Evolutionary conservation across 2,113 vertebrate species (phyloP).

Genomic region (Oncorhynchus masou): DNA sequence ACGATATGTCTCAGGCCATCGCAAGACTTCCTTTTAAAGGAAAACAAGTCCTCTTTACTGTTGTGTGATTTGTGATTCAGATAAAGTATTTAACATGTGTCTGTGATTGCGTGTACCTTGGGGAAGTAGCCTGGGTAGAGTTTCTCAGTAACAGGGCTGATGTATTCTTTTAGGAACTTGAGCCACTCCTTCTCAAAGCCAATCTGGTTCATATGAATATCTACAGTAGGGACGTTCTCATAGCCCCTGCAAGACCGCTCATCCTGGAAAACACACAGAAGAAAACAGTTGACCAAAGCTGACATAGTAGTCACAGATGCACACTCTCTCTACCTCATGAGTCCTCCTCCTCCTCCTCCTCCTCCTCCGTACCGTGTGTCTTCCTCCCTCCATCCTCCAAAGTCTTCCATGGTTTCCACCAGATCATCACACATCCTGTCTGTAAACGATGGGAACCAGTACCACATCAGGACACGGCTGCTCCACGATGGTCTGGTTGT

Average conservation of each 20-base stretch:
- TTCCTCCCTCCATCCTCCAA: conserved; percentile 75
- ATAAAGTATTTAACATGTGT: not conserved
- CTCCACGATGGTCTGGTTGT: conserved; percentile 46
- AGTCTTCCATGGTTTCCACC: conserved; percentile 74
- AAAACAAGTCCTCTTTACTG: too few species aligned
- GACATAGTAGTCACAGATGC: too few species aligned
- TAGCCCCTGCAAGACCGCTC: conserved; percentile 76
- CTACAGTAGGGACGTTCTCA: conserved; percentile 79
- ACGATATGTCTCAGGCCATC: not conserved
- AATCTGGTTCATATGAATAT: conserved; percentile 81
- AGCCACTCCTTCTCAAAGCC: conserved; percentile 79
- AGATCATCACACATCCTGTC: conserved; percentile 77
- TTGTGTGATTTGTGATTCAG: too few species aligned
- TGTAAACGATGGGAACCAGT: conserved; percentile 80
- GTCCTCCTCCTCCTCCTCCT: not conserved
- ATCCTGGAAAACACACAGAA: conserved; percentile 58
- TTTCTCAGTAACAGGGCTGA: conserved; percentile 74
- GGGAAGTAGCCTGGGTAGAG: conserved; percentile 79
- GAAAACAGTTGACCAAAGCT: too few species aligned
- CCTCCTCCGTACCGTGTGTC: conserved; percentile 37
- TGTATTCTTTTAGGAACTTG: conserved; percentile 73
- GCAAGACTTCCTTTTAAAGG: too few species aligned
- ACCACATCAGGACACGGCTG: conserved; percentile 80
- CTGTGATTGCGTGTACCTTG: conserved; percentile 61
- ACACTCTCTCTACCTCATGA: not conserved